phyloP scores from a whole-genome alignment of 1,140 invertebrate genomes.

The Tenebrio molitor region DNA sequence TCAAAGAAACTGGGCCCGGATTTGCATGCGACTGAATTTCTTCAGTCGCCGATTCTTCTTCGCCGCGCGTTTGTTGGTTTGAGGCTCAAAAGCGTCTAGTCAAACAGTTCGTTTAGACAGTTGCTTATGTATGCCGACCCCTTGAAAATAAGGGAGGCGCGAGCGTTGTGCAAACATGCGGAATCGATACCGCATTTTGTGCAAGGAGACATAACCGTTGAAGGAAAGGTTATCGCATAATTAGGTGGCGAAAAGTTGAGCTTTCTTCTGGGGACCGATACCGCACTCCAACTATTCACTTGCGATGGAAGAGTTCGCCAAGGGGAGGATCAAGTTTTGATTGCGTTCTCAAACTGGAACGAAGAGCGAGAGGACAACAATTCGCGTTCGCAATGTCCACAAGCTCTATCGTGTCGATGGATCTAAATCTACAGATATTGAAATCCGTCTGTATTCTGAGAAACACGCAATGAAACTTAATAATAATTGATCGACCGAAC shows the following conservation, averaged over 20 bases:
- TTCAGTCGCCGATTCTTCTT: no score
- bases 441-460: no score
- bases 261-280: not conserved
- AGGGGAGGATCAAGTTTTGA: not conserved
- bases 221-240: not conserved
- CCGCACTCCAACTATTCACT: not conserved
- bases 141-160: conserved; percentile 20
- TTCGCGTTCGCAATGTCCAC: no score
- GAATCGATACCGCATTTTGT: conserved; percentile 26
- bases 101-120: conserved; percentile 12
- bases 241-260: not conserved
- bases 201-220: not conserved
- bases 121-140: conserved; percentile 3
- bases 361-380: no score
- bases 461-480: no score
- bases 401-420: no score
- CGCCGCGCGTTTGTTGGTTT: not conserved
- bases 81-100: no score
- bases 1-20: no score
- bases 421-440: no score
- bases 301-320: not conserved
- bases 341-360: not conserved
- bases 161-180: conserved; percentile 1
- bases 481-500: no score
- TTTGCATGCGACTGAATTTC: no score